Conservation (phyloP, 2,888 invertebrate genomes). For the Apamea epomidion region DNA sequence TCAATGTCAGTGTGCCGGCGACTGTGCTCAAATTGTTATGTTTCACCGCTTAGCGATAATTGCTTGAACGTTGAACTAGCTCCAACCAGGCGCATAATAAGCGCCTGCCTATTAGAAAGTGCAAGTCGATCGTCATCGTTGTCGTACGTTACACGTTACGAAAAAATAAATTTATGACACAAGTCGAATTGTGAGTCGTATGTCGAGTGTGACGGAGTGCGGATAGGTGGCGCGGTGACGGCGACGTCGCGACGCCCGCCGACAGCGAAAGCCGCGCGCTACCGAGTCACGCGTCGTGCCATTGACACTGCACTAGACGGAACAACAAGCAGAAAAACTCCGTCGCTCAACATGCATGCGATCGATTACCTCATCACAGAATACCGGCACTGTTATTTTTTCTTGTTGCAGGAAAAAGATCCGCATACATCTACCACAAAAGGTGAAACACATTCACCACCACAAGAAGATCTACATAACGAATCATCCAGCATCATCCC, state of each 20-base stretch:
- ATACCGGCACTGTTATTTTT: conserved; percentile 77
- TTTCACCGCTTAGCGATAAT: conserved; percentile 80
- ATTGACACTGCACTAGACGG: conserved; percentile 83
- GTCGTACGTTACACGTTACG: conserved; percentile 58
- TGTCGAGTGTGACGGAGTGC: conserved; percentile 75
- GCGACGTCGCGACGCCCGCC: conserved; percentile 70
- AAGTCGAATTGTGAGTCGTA: conserved; percentile 72
- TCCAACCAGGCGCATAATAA: conserved; percentile 75
- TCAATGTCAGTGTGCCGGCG: conserved; percentile 81
- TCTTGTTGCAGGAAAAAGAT: conserved; percentile 90
- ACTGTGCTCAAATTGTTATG: conserved; percentile 79
- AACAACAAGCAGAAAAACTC: conserved; percentile 77
- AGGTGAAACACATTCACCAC: conserved; percentile 90
- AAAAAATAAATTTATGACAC: conserved; percentile 69
- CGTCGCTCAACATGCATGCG: conserved; percentile 78
- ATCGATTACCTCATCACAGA: conserved; percentile 73
- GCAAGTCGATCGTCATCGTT: conserved; percentile 70
- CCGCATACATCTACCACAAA: conserved; percentile 90
- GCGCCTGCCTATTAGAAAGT: conserved; percentile 79
- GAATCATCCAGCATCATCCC: conserved; percentile 86
- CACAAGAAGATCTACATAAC: conserved; percentile 90
- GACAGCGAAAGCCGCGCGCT: conserved; percentile 84
- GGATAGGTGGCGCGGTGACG: conserved; percentile 57
- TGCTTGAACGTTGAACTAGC: conserved; percentile 73
- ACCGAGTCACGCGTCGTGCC: conserved; percentile 83